Conservation (phyloP, 2,113 vertebrate species). For the Saccopteryx bilineata region DNA sequence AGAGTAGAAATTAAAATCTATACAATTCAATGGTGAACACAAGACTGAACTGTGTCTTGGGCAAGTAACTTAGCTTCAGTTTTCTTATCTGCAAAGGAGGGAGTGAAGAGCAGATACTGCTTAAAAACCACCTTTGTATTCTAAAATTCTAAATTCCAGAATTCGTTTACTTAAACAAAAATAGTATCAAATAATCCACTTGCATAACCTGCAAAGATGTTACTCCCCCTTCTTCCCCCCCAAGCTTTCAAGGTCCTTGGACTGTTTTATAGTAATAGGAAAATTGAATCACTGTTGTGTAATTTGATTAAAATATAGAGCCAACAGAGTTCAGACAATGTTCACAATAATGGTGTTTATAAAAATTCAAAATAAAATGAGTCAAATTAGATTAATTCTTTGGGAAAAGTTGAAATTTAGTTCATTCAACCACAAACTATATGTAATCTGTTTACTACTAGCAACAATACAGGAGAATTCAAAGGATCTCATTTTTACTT, state of each 20-base stretch:
- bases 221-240: rapidly evolving
- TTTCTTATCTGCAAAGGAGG: neutral
- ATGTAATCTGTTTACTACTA: neutral
- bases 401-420: neutral
- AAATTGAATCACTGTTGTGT: neutral
- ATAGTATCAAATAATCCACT: neutral
- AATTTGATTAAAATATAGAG: neutral
- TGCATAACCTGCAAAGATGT: neutral
- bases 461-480: neutral
- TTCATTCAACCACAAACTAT: neutral
- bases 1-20: conserved; percentile 3
- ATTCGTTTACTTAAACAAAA: neutral
- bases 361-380: neutral
- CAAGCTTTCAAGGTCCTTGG: neutral
- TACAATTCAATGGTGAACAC: neutral
- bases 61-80: neutral
- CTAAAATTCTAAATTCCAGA: neutral
- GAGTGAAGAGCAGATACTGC: neutral
- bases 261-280: neutral
- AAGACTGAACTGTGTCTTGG: neutral
- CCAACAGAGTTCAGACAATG: neutral
- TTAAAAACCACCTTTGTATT: neutral
- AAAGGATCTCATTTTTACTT: neutral
- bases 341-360: neutral
- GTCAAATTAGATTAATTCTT: neutral